Base-by-base conservation (phyloP, 2,797 vertebrate genomes). In the Rachycentron canadum region DNA sequence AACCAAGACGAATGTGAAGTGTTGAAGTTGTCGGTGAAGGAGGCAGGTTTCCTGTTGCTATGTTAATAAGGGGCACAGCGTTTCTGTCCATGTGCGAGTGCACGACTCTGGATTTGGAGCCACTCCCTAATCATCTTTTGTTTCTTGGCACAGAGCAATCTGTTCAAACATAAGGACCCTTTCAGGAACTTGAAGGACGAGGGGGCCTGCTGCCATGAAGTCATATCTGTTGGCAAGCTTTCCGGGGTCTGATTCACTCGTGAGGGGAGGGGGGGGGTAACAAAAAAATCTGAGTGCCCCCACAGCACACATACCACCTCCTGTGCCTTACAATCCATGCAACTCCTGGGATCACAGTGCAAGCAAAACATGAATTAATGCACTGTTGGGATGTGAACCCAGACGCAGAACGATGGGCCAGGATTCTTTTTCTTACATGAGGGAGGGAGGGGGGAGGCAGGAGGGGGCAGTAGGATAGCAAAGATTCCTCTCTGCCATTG, bases 201-300 rank as follows among this genome's bases (percentile, higher is more conserved):
- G 82, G 78, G 76, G 77, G 86, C 82, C 85, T 79, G 84, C 80
- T 90, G 90, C 86, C 88, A 88, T 93, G 86, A 93, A 93, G 91
- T 94, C 90, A 91, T 93, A 93, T 94, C 92, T 93, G 74, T 85
- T 95, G 93, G 92, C 92, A 91, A 63, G 79, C 80, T 61, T 76
- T 86, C 62, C 41, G 13, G 73, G 53, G 60, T 82, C 71, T 82
- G 86, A 90, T 85, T 89, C 77, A 86, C 76, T 75, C 53, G 55
- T 47, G n/a, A 49, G 83, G 17, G 17, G 2, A 6, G 17, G 17
- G 16, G 17, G 7, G 16, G 41, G 41, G 32, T 32, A 56, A 87
- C 88, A 85, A 75, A 85, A 75, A 85, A 79, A 79, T 81, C 74
- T 52, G 57, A 73, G 76, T 79, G 81, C 81, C 85, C 76, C 40